Conservation (phyloP, 2,888 invertebrate species). For the Dysmachus trigonus region DNA sequence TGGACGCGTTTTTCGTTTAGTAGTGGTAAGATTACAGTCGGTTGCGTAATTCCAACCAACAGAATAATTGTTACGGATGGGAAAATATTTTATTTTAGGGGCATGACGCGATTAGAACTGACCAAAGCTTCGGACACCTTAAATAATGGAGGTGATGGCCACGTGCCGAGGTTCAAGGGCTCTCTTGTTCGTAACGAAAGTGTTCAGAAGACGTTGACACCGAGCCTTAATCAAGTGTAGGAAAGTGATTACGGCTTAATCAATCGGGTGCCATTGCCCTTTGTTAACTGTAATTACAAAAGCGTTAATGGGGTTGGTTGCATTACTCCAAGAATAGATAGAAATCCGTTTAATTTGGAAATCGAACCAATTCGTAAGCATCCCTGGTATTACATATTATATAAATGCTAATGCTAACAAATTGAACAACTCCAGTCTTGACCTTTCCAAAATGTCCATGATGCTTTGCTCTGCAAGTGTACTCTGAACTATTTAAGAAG, state of each 20-base stretch:
- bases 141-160: neutral
- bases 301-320: neutral
- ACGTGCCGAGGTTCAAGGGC: neutral
- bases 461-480: neutral
- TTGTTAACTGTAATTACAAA: neutral
- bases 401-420: neutral
- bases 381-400: neutral
- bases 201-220: neutral
- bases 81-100: neutral
- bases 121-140: neutral
- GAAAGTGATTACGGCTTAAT: neutral
- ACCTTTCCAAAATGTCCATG: neutral
- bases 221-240: neutral
- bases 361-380: neutral
- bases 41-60: neutral
- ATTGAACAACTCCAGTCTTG: neutral
- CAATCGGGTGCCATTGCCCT: neutral
- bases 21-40: slow-evolving; percentile 4
- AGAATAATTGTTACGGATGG: neutral
- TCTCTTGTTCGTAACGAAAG: neutral
- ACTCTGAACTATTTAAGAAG: too few relatives aligned
- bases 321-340: neutral
- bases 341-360: neutral
- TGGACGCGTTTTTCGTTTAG: neutral
- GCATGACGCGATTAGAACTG: neutral